These are phyloP conservation scores for Unio pictorum DNA, from an alignment of 2,888 invertebrate species.

Conservation along the genomic window DNA sequence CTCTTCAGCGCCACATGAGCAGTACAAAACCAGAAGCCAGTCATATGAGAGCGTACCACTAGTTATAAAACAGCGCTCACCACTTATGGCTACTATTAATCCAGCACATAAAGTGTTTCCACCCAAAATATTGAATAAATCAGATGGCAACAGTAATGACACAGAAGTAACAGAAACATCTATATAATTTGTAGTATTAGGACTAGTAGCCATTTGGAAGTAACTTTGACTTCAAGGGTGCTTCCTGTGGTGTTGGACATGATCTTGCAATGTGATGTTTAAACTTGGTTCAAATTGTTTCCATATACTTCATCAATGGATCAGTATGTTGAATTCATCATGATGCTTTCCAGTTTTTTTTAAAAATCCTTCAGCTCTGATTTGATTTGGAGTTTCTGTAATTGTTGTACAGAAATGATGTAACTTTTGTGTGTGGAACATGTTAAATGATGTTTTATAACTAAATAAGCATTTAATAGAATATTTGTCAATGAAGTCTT, in stretches of 20 bases:
- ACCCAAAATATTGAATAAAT: slow-evolving; percentile 53
- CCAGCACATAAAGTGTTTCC: slow-evolving; percentile 54
- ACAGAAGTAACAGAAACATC: slow-evolving; percentile 53
- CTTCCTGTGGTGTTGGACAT: not conserved
- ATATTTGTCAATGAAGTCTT: no score
- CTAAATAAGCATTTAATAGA: no score
- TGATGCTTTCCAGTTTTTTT: no score
- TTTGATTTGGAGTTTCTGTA: no score
- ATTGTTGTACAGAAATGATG: no score
- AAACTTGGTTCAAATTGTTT: not conserved
- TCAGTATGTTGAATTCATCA: no score
- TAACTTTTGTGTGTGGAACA: no score
- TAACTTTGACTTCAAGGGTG: no score
- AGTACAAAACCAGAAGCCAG: slow-evolving; percentile 63
- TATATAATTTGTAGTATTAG: slow-evolving; percentile 34
- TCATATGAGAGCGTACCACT: slow-evolving; percentile 69
- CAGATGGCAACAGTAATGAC: slow-evolving; percentile 35
- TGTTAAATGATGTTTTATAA: no score
- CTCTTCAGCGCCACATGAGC: slow-evolving; percentile 34
- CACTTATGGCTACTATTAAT: slow-evolving; percentile 53
- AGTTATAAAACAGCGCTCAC: slow-evolving; percentile 57
- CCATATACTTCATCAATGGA: not conserved
- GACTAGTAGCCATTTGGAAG: no score
- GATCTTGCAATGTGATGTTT: not conserved
- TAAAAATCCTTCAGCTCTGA: no score